A percentile compares a stretch with the other conserved stretches of the same genome.
These are phyloP conservation scores for Steinernema feltiae DNA, from an alignment of 1,140 invertebrate genomes.

Conservation along the genomic window DNA sequence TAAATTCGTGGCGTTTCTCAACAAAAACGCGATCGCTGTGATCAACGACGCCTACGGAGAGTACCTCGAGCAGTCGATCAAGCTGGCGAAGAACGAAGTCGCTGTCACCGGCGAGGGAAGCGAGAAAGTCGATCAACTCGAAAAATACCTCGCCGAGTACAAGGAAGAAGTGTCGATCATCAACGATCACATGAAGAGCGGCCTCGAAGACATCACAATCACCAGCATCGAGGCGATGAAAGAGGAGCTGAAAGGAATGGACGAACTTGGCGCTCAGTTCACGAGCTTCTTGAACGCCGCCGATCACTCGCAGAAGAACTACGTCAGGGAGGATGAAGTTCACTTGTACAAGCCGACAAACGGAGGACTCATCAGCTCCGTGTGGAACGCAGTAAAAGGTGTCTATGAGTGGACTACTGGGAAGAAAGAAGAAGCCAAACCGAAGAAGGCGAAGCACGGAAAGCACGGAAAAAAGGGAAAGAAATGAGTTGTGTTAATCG, in stretches of 20 bases:
- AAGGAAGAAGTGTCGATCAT: background rate
- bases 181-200: background rate
- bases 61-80: slow-evolving; percentile 17
- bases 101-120: background rate
- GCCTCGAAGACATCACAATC: background rate
- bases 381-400: background rate
- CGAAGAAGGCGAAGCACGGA: too few species aligned
- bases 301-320: background rate
- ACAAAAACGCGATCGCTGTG: too few species aligned
- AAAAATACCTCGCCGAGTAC: background rate
- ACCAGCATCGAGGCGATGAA: background rate
- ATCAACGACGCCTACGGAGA: too few species aligned
- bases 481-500: too few species aligned
- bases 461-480: too few species aligned
- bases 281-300: background rate
- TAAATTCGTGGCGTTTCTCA: too few species aligned
- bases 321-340: background rate
- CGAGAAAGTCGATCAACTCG: background rate
- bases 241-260: background rate
- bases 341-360: too few species aligned
- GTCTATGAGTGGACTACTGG: too few species aligned
- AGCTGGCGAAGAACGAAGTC: slow-evolving; percentile 13
- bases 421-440: too few species aligned
- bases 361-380: background rate
- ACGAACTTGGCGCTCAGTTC: background rate